phyloP scores from a whole-genome alignment of 2,797 vertebrate genomes.

The Agapornis canus region DNA sequence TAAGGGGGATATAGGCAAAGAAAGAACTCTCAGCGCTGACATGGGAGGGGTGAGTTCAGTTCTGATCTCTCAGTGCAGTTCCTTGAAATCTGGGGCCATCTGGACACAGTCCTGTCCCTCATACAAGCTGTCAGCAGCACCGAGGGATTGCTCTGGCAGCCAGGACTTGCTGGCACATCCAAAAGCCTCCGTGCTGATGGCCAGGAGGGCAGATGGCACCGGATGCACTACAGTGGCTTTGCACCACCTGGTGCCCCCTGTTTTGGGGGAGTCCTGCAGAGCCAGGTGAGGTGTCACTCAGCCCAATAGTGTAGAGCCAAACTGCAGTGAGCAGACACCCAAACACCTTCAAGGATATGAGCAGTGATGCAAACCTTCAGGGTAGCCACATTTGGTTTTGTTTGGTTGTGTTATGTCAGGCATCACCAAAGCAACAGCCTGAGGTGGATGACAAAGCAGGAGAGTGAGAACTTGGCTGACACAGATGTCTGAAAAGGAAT shows the following conservation, averaged over 20 bases:
- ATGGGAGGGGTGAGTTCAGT: constrained; percentile 4
- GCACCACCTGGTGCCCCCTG: constrained; percentile 54
- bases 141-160: constrained; percentile 53
- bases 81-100: constrained; percentile 64
- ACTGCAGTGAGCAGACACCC: accelerated
- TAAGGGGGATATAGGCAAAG: neutral
- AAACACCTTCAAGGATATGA: neutral
- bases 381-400: accelerated
- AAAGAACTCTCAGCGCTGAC: neutral
- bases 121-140: constrained; percentile 36
- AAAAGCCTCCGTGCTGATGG: neutral
- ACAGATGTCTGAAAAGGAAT: neutral
- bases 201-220: constrained; percentile 65
- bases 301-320: neutral
- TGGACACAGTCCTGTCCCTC: constrained; percentile 58
- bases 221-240: constrained; percentile 31
- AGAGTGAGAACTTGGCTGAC: neutral
- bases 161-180: constrained; percentile 29
- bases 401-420: neutral
- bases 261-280: neutral
- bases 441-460: neutral
- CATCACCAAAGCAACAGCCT: neutral
- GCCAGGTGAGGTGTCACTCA: constrained; percentile 39
- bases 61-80: constrained; percentile 24
- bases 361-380: accelerated